Base-by-base conservation (phyloP, 2,113 vertebrate genomes). In the Pheucticus melanocephalus region DNA sequence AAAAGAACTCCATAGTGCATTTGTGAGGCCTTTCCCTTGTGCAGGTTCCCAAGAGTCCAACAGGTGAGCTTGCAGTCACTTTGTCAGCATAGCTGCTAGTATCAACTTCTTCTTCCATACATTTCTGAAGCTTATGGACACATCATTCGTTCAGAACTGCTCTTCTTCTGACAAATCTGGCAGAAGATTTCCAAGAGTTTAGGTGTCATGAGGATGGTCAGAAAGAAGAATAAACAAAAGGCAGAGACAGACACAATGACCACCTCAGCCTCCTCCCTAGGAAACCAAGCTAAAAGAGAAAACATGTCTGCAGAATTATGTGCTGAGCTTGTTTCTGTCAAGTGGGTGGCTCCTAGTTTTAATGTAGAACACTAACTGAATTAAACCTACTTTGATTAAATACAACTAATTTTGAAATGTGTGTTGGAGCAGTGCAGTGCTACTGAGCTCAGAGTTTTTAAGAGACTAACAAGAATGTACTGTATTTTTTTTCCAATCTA, bases 401-500 rank as follows among this genome's bases (percentile, higher is more conserved):
- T 20, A 76, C 3, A 76, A 44, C 42, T 76, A 60, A 42, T 66
- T 80, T 60, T 76, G 39, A 87, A 89, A 79, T 11, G 3, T 37
- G 17, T 3, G 3, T 56, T 2, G 5, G 24, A 90, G 47, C 47
- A 79, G 30, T 48, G 35, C 24, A 44, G 33, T 28, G 19, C 39
- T 91, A 37, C 68, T 59, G 37, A 87, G 35, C 15, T n/a, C 73
- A 35, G 31, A 65, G 50, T 63, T 90, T 75, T 78, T 66, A 94
- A 89, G 61, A 45, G 25, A 72, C n/a, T 84, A 86, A 89, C 31
- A 64, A 84, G 85, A 92, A 88, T 1, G 7, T 70, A 84, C 83
- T 65, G 45, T 40, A 66, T 87, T 94, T 92, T 92, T 56, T 76
- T 78, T n/a, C 53, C 54, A 91, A 86, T 96, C 82, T 96, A 82